Percentiles rank a stretch among this genome's conserved stretches.
Evolutionary conservation across 2,113 vertebrate genomes (phyloP).

Genomic region (Okapia johnstoni): DNA sequence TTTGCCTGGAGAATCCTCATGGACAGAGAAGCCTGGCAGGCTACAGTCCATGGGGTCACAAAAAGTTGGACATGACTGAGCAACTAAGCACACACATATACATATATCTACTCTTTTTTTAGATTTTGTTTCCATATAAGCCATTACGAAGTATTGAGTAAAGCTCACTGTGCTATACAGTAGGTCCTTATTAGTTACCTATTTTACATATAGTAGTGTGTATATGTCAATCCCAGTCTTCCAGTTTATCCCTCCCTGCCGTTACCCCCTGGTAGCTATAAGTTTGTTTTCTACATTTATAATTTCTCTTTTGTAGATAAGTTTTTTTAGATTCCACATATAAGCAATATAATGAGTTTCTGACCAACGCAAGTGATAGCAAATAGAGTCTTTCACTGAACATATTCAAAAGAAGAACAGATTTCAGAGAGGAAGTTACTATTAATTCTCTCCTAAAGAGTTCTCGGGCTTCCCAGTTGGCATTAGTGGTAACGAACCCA

Average conservation of each 20-base stretch:
- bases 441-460: neutral
- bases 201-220: neutral
- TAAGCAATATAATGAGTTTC: neutral
- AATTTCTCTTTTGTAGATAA: neutral
- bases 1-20: neutral
- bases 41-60: neutral
- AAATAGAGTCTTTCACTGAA: neutral
- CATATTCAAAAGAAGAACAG: neutral
- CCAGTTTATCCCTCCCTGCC: neutral
- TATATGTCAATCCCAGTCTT: neutral
- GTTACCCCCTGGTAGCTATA: neutral
- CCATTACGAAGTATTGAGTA: neutral
- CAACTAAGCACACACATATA: neutral
- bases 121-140: neutral
- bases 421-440: neutral
- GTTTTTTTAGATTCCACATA: neutral
- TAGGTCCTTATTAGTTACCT: neutral
- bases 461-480: neutral
- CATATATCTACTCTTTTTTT: neutral
- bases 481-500: neutral
- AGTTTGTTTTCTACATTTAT: neutral
- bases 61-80: fast-evolving
- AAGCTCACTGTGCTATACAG: neutral
- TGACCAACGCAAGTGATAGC: neutral
- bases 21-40: neutral